Conservation (phyloP, 2,113 vertebrate species). For the Anarrhichthys ocellatus region DNA sequence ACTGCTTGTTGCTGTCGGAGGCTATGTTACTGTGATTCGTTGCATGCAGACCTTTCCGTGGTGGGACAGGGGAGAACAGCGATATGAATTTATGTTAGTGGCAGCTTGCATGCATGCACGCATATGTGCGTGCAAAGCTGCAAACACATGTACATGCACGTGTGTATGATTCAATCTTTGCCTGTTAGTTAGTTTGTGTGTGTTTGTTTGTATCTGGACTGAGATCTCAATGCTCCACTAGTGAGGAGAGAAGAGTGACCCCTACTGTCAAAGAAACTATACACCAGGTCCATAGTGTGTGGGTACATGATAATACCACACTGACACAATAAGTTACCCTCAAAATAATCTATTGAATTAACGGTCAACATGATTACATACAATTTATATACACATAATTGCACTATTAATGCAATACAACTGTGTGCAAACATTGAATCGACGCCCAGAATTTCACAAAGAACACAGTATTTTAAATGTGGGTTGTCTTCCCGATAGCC, state of each 20-base stretch:
- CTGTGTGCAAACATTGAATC: constrained; percentile 12
- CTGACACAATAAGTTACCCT: background rate
- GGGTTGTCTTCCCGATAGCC: constrained; percentile 44
- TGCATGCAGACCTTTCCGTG: constrained; percentile 50
- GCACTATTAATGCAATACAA: constrained; percentile 4
- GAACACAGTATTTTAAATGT: constrained; percentile 35
- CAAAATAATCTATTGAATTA: constrained; percentile 16
- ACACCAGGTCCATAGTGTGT: constrained; percentile 33
- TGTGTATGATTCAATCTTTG: constrained; percentile 40
- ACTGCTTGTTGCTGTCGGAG: constrained; percentile 59
- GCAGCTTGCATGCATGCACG: background rate
- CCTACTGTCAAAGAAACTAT: constrained; percentile 77
- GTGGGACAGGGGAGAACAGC: constrained; percentile 21
- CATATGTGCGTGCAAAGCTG: background rate
- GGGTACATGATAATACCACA: background rate
- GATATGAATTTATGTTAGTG: constrained; percentile 24
- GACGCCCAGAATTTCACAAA: constrained; percentile 14
- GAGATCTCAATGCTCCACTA: constrained; percentile 28
- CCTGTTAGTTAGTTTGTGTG: constrained; percentile 15
- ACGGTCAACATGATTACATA: constrained; percentile 1
- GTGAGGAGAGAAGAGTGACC: constrained; percentile 83
- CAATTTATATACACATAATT: constrained; percentile 1
- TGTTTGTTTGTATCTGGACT: constrained; percentile 30
- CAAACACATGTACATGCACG: background rate
- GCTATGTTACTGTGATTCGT: constrained; percentile 51